Evolutionary conservation across 2,797 vertebrate species (phyloP).

Genomic region (Eutrigla gurnardus): DNA sequence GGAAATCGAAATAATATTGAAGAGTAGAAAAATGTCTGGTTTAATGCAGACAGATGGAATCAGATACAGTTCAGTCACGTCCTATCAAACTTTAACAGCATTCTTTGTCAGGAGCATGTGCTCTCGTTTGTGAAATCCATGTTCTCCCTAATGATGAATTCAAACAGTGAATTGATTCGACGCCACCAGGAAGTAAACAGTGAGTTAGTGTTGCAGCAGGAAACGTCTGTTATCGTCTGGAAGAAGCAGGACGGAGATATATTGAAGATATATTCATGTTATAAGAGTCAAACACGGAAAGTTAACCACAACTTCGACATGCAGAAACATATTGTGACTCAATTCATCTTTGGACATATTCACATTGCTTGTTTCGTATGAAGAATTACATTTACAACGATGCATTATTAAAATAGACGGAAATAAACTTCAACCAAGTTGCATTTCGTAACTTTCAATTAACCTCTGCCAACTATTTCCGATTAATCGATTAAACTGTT

Average conservation of each 20-base stretch:
- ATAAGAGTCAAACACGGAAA: background rate
- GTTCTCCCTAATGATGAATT: conserved; percentile 49
- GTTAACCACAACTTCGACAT: conserved; percentile 7
- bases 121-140: conserved; percentile 56
- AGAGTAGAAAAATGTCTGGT: background rate
- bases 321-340: background rate
- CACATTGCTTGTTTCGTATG: background rate
- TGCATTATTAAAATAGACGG: background rate
- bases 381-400: background rate
- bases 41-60: conserved; percentile 14
- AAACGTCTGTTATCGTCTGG: conserved; percentile 53
- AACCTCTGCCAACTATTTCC: background rate
- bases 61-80: conserved; percentile 30
- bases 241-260: conserved; percentile 8
- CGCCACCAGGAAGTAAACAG: conserved; percentile 45
- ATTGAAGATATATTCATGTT: background rate
- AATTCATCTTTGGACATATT: background rate
- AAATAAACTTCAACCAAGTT: background rate
- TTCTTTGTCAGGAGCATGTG: conserved; percentile 25
- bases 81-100: conserved; percentile 2
- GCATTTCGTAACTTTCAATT: background rate
- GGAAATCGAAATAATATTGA: background rate
- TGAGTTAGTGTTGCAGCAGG: conserved; percentile 39
- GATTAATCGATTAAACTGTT: conserved; percentile 36
- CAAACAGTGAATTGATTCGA: conserved; percentile 56